Base-by-base conservation (phyloP, 2,113 vertebrate species). In the Scopus umbretta region DNA sequence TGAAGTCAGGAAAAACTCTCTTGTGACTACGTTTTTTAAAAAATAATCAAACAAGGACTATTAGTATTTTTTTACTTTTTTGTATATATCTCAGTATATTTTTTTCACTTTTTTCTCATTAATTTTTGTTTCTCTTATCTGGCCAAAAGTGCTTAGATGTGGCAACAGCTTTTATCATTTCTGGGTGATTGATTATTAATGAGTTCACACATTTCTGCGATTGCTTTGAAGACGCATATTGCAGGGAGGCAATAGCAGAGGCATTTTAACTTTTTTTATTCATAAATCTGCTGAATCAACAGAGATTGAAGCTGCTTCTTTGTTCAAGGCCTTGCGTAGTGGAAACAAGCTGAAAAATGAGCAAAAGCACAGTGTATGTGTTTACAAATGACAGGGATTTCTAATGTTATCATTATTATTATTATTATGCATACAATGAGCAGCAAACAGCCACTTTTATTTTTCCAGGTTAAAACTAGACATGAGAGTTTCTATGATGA, bases 11-110 rank as follows among this genome's bases (percentile, higher is more conserved):
- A 96, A 97, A 96, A 96, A 97, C 88, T 97, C 98, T 98, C 96
- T 96, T 96, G 95, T 91, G 97, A 98, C 74, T 92, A 94, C 50
- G 78, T 78, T 70, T 94, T 97, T 98, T 92, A 75, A 96, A 97
- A 97, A 94, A 85, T 82, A 97, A 92, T 90, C 67, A 92, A 90
- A 97, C 43, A 94, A 97, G 95, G 96, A 97, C 93, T 98, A 95
- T 97, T 96, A 91, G 96, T 98, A 93, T 97, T 98, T 98, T 95
- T 97, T 98, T 98, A 97, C 94, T 92, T 96, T 98, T 98, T 98
- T 98, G 98, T 99, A 97, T 98, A 98, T 97, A 98, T 98, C 87
- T 97, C 83, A 82, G 71, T 86, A 94, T 92, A 94, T 78, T 91
- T 80, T 88, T 97, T 96, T 93, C 72, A 63, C 5, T n/a, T 96